Evolutionary conservation across 1,140 invertebrate species (phyloP).

Genomic region (Euborellia annulipes): DNA sequence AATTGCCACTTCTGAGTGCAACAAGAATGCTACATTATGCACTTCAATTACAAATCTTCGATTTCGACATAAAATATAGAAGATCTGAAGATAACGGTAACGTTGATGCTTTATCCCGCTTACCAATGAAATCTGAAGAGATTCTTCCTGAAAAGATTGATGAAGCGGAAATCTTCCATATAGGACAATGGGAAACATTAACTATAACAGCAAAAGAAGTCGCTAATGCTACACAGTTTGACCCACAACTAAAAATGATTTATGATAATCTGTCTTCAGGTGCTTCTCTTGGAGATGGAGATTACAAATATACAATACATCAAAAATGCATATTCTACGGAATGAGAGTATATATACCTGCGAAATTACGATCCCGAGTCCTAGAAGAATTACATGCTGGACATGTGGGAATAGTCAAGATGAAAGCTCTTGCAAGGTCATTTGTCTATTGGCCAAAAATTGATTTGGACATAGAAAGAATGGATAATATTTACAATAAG

Average conservation of each 20-base stretch:
- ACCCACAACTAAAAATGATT: not conserved
- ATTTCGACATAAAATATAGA: slow-evolving; percentile 23
- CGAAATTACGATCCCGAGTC: not conserved
- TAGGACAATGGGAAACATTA: not conserved
- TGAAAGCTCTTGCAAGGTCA: slow-evolving; percentile 10
- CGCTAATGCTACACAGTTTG: not conserved
- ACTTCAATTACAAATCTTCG: slow-evolving; percentile 22
- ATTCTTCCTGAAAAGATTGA: not conserved
- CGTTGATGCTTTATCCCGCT: slow-evolving; percentile 21
- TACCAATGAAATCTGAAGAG: slow-evolving; percentile 7
- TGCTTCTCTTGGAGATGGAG: not conserved
- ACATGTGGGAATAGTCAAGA: slow-evolving; percentile 10
- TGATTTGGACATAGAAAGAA: not conserved
- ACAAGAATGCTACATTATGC: slow-evolving; percentile 23
- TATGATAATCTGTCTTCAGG: not conserved
- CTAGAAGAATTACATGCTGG: slow-evolving; percentile 7
- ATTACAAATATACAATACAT: slow-evolving; percentile 6
- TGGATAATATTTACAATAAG: too few species aligned
- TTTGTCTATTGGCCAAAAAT: slow-evolving; percentile 11
- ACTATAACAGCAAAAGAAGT: not conserved
- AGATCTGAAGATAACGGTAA: slow-evolving; percentile 14
- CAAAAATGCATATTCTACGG: slow-evolving; percentile 11
- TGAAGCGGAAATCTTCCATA: slow-evolving; percentile 3
- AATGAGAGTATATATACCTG: not conserved
- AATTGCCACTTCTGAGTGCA: slow-evolving; percentile 20